Conservation (phyloP, 2,888 invertebrate species). For the Plagodis dolabraria region DNA sequence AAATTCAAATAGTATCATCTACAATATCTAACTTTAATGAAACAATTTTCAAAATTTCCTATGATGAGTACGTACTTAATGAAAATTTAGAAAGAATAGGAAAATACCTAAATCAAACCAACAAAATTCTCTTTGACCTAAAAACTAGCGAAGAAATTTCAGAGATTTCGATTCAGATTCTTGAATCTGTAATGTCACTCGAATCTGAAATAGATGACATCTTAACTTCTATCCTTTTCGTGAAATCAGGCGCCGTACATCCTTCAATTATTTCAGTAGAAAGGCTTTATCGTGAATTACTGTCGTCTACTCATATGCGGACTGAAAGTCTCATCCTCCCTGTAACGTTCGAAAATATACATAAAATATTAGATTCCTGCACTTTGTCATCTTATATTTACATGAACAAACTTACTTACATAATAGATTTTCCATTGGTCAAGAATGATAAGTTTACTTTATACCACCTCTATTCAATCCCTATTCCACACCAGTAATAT, state of each 20-base stretch:
- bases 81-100: slow-evolving; percentile 38
- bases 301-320: slow-evolving; percentile 33
- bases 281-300: slow-evolving; percentile 34
- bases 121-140: no score
- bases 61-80: slow-evolving; percentile 38
- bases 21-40: slow-evolving; percentile 42
- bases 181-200: slow-evolving; percentile 34
- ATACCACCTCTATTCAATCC: no score
- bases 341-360: slow-evolving; percentile 39
- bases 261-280: slow-evolving; percentile 37
- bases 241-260: slow-evolving; percentile 41
- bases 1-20: slow-evolving; percentile 35
- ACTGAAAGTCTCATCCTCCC: slow-evolving; percentile 34
- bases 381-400: no score
- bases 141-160: slow-evolving; percentile 40
- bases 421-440: no score
- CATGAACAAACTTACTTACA: no score
- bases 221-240: slow-evolving; percentile 38
- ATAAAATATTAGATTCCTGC: slow-evolving; percentile 39
- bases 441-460: no score
- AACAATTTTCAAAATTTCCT: slow-evolving; percentile 40
- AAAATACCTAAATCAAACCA: slow-evolving; percentile 32
- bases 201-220: slow-evolving; percentile 41
- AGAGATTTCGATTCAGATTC: slow-evolving; percentile 36
- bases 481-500: no score